Conservation (phyloP, 2,888 invertebrate genomes). For the Xestia rhomboidea region DNA sequence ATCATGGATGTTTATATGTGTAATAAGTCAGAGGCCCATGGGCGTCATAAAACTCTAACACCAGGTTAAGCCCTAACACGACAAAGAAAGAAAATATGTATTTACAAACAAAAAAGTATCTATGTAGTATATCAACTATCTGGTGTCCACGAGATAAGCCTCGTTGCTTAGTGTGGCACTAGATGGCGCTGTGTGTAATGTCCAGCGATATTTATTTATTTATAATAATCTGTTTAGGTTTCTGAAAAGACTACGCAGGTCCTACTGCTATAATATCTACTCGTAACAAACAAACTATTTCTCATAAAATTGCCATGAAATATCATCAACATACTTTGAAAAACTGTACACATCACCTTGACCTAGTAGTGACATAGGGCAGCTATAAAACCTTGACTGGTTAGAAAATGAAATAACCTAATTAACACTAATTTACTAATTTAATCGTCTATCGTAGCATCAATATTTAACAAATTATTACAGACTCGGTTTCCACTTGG, state of each 20-base stretch:
- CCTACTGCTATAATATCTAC: background rate
- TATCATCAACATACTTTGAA: background rate
- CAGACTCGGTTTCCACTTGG: background rate
- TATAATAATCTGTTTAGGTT: background rate
- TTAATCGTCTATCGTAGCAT: background rate
- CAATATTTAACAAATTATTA: background rate
- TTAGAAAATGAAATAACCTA: background rate
- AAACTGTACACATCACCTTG: constrained; percentile 9
- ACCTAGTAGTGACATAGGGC: constrained; percentile 6
- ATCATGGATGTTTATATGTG: too few relatives aligned
- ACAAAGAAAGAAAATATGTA: too few relatives aligned
- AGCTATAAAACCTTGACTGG: background rate
- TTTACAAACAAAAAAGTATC: too few relatives aligned
- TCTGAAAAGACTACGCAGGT: background rate
- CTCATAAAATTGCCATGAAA: background rate
- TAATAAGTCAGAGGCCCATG: too few relatives aligned
- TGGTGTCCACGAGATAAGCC: too few relatives aligned
- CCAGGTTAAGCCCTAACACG: too few relatives aligned
- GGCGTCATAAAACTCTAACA: too few relatives aligned
- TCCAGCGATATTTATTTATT: too few relatives aligned
- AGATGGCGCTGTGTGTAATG: too few relatives aligned
- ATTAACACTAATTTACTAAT: background rate
- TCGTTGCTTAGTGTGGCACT: too few relatives aligned
- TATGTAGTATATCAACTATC: too few relatives aligned
- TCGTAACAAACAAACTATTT: background rate